Percentiles rank a stretch among this genome's conserved stretches.
These are phyloP conservation scores for Plumapathes pennacea DNA, from an alignment of 92 coral and sea anemone species.

Conservation along the genomic window DNA sequence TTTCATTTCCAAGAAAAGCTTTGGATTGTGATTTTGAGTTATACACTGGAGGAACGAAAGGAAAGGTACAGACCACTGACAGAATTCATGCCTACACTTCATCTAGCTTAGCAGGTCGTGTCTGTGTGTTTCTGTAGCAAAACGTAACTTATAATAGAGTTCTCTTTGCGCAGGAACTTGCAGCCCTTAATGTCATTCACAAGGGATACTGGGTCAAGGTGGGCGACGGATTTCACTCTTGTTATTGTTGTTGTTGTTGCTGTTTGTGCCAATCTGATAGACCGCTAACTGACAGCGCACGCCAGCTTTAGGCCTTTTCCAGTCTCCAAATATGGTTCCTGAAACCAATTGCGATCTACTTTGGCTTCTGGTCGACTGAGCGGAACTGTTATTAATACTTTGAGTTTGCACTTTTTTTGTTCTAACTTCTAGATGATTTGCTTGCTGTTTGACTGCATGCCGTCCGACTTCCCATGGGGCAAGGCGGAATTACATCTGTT, in stretches of 20 bases:
- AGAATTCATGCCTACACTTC: background rate
- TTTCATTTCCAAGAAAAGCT: conserved; percentile 96
- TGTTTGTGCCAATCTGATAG: no score
- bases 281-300: no score
- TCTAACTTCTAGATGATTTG: conserved; percentile 66
- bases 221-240: no score
- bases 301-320: no score
- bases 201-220: conserved; percentile 98
- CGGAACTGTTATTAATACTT: background rate
- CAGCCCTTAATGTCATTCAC: conserved; percentile 90
- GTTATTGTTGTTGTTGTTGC: no score
- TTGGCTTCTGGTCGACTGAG: no score
- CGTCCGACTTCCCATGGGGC: conserved; percentile 96
- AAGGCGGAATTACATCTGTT: conserved; percentile 91
- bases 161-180: conserved; percentile 70
- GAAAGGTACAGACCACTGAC: conserved; percentile 55
- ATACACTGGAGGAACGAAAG: conserved; percentile 88
- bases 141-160: background rate
- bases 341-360: no score
- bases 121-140: background rate
- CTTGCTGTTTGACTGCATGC: conserved; percentile 82
- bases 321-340: no score
- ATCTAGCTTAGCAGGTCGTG: background rate
- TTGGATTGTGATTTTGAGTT: conserved; percentile 84
- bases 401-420: no score